These are phyloP conservation scores for Poeciliopsis prolifica DNA, from an alignment of 2,113 vertebrate species.

Conservation along the genomic window DNA sequence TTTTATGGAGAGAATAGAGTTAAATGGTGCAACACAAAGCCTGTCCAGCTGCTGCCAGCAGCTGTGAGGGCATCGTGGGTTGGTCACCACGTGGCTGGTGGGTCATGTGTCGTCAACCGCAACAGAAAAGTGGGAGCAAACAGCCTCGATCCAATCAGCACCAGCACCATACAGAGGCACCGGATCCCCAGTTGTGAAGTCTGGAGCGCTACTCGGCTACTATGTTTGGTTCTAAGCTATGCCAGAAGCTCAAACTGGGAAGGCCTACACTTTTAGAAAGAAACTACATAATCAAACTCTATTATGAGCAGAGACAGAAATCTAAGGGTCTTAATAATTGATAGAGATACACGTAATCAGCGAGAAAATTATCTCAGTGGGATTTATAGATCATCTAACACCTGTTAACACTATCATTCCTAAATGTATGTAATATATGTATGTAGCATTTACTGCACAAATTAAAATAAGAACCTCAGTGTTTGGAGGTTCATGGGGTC, in stretches of 20 bases:
- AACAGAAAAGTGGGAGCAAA: slow-evolving; percentile 99
- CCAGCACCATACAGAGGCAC: slow-evolving; percentile 93
- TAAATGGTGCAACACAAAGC: background rate
- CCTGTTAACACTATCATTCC: background rate
- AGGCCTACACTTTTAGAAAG: background rate
- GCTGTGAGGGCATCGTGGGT: slow-evolving; percentile 81
- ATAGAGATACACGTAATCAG: background rate
- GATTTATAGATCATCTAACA: background rate
- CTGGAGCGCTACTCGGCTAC: background rate
- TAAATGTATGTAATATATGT: background rate
- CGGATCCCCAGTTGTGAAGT: slow-evolving; percentile 80
- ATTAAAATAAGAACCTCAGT: background rate
- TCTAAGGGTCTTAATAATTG: slow-evolving; percentile 1
- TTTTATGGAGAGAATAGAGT: background rate
- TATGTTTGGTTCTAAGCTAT: slow-evolving; percentile 9
- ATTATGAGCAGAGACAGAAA: background rate
- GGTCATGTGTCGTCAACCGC: slow-evolving; percentile 99
- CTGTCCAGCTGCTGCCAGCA: slow-evolving; percentile 14
- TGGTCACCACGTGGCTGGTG: slow-evolving; percentile 95
- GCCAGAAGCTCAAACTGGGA: slow-evolving; percentile 2
- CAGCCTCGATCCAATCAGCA: slow-evolving; percentile 99
- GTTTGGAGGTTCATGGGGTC: slow-evolving; percentile 66
- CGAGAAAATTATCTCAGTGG: slow-evolving; percentile 2
- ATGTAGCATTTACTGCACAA: background rate
- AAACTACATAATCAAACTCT: background rate